Base-by-base conservation (phyloP, 1,140 invertebrate genomes). In the Cyphomyrmex costatus region DNA sequence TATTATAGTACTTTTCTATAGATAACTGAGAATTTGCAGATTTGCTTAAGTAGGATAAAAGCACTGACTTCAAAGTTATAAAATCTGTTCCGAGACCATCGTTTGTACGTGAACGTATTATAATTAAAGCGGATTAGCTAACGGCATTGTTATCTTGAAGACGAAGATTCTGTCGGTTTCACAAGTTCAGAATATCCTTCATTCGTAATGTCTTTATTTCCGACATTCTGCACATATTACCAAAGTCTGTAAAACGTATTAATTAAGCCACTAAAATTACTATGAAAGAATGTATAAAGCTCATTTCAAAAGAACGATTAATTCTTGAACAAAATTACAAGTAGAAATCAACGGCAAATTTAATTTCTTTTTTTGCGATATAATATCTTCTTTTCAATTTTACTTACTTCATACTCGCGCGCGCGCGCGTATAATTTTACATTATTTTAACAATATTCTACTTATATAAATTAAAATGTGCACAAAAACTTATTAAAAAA, bases 81-180 rank as follows among this genome's bases (percentile, higher is more conserved):
- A 83, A 83, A 83, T 83, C 42, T 74, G 42, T 74, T 53, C 42
- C 4, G 53, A 61, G 56, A 73, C 33, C 16, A 60, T 73, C 77
- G 61, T 79, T 79, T 79, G 42, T 53, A 65, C 60, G 58, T 27
- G 76, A 78, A 61, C 27, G 46, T 79, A 79, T 79, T 56, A 79
- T 79, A 79, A 79, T 79, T 79, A 79, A 79, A 79, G 77, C 77
- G 77, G 77, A 79, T 79, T 66, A 78, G 36, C 74, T 33, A 49
- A 78, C 19, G 74, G 58, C 14, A 78, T 78, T 78, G 74, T 78
- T 78, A 78, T 46, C 58, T 24, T 49, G 10, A 21, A 46, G 74
- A 78, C 36, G 74, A 78, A 49, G 14, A 27, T 12, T 77, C 36
- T 46, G 58, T 30, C 36, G 36, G 58, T 78, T 78, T 63, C 58